These are phyloP conservation scores for Choloepus didactylus DNA, from an alignment of 2,797 vertebrate species.

Conservation along the genomic window DNA sequence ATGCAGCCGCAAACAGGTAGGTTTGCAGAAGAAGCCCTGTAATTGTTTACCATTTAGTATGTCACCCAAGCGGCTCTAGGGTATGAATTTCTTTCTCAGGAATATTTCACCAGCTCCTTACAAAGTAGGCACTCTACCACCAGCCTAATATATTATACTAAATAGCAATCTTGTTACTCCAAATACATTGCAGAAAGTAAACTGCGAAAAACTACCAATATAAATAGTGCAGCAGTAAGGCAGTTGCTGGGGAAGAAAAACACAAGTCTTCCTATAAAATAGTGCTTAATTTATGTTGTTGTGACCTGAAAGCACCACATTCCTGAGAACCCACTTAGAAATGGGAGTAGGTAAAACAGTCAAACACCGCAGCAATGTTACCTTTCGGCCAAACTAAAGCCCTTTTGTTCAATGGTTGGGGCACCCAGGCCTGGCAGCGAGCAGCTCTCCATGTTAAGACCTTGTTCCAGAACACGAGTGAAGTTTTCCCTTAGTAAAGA, in stretches of 20 bases:
- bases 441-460: constrained; percentile 66
- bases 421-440: constrained; percentile 22
- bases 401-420: constrained; percentile 69
- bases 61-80: constrained; percentile 82
- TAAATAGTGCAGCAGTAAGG: constrained; percentile 72
- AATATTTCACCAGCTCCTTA: constrained; percentile 83
- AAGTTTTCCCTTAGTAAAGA: constrained; percentile 49
- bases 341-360: constrained; percentile 63
- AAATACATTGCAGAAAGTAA: constrained; percentile 74
- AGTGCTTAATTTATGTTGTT: constrained; percentile 75
- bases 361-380: constrained; percentile 62
- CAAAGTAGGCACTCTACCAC: constrained; percentile 70
- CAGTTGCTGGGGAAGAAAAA: not conserved
- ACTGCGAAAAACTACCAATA: constrained; percentile 65
- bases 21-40: constrained; percentile 84
- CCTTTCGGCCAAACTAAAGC: constrained; percentile 76
- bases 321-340: constrained; percentile 64
- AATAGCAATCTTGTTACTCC: constrained; percentile 70
- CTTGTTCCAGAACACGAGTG: constrained; percentile 62
- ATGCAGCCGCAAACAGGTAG: constrained; percentile 82
- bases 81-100: constrained; percentile 81
- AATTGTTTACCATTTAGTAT: constrained; percentile 86
- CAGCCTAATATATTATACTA: constrained; percentile 73
- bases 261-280: constrained; percentile 57
- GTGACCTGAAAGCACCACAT: constrained; percentile 67